Evolutionary conservation across 30 jellyfish, hydroid and myxozoan genomes (phyloP), one percentile per base, ranked within the genome.

Genomic region (Rhopilema esculentum): DNA sequence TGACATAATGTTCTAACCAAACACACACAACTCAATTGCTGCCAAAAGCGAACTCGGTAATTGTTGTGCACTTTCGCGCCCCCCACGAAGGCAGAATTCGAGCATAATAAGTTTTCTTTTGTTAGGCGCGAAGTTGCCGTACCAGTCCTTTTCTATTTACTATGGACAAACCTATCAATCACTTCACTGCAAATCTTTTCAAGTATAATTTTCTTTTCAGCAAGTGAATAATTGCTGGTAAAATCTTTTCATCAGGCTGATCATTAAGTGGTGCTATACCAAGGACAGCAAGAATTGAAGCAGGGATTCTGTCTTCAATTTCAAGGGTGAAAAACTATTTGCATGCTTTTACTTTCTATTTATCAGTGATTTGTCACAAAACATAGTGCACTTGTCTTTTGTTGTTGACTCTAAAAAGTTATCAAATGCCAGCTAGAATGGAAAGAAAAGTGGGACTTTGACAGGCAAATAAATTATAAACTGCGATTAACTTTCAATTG

Each of bases 381-480:
- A 77, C 76, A 77, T 23, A 18, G 88, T 77, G 78, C 88, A 77
- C 69, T 77, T 77, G 78, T 77, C 88, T 57, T 40, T 40, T 40
- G 9, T 12, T 40, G 57, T 40, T 40, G 57, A 40, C 57, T 40
- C 12, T 6, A 40, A 65, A 29, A 65, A 65, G 75, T 65, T 26
- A 18, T 65, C 75, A 65, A 21, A 65, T 65, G 31, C 75, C 28
- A 65, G 28, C 75, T 65, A 18, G 40, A 65, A 65, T 65, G 18
- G 32, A 18, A 18, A 4, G 32, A 63, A n/a, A 27, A 18, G 80
- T n/a, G 80, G 80, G 31, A 16, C 27, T 70, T 70, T 70, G 49
- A 48, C 63, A 9, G 33, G 28, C 52, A 32, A 27, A 23, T 70
- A 23, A 23, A 70, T 23, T 32, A 70, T 1, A 70, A 22, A 28